Conservation (phyloP, 1,140 invertebrate species). For the Lycorma delicatula region DNA sequence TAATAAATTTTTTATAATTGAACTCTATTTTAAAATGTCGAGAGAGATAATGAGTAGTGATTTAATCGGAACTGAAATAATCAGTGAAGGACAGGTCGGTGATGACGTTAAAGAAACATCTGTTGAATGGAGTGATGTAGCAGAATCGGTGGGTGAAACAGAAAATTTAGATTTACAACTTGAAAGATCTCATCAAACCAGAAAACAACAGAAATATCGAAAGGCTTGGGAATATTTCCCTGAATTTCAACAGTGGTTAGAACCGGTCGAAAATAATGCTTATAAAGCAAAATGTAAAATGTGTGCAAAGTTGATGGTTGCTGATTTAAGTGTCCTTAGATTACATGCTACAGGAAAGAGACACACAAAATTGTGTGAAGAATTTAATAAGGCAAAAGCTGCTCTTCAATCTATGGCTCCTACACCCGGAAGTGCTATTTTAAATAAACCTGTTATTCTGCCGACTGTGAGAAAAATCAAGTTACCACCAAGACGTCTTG, state of each 20-base stretch:
- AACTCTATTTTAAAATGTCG: no score
- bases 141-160: no score
- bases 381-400: background rate
- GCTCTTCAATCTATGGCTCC: slow-evolving; percentile 3
- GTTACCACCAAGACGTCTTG: background rate
- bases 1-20: no score
- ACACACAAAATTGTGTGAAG: slow-evolving; percentile 20
- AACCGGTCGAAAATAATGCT: slow-evolving; percentile 16
- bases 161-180: background rate
- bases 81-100: no score
- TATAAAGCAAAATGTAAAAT: slow-evolving; percentile 27
- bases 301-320: slow-evolving; percentile 24
- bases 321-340: slow-evolving; percentile 24
- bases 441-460: background rate
- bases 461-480: background rate
- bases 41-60: no score
- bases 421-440: background rate
- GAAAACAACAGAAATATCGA: slow-evolving; percentile 24
- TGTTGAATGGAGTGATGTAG: no score
- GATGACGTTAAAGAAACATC: no score
- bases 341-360: slow-evolving; percentile 22
- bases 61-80: no score
- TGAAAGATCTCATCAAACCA: slow-evolving; percentile 12
- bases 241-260: slow-evolving; percentile 24
- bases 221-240: slow-evolving; percentile 25